Evolutionary conservation across 2,888 invertebrate species (phyloP), one percentile per base, ranked within the genome.

Genomic region (Orchesellides sinensis): DNA sequence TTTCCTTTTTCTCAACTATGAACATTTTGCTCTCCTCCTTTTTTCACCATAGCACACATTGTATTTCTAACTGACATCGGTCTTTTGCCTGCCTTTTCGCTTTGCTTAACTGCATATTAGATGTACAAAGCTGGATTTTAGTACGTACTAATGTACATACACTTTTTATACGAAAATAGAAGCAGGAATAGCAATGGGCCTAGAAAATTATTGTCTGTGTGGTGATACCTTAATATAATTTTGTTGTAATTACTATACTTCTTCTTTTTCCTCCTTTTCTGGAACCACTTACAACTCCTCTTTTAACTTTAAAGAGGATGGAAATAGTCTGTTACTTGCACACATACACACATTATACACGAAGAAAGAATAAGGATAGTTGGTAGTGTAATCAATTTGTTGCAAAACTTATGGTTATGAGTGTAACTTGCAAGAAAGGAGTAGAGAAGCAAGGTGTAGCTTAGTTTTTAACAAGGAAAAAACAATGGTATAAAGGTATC

Each of bases 141-240:
- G 32, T 61, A 19, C 35, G 35, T 61, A 61, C 8, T 17, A 29
- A 35, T 61, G 32, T n/a, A 32, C 23, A 14, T 19, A 14, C 14
- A 21, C 49, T n/a, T n/a, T n/a, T n/a, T n/a, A n/a, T n/a, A n/a
- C n/a, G n/a, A n/a, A n/a, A n/a, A n/a, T n/a, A n/a, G n/a, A 17
- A 40, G 47, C 10, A 59, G 72, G 21, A 74, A 74, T 52, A n/a
- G n/a, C n/a, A n/a, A n/a, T n/a, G n/a, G n/a, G 29, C 29, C 47
- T 35, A 63, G 40, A 14, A 59, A 80, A 66, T 80, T 80, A 66
- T 73, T 73, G 65, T 80, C 73, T 23, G 72, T 72, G 54, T 56
- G 80, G 56, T 70, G 79, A 70, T 79, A 79, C 72, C 66, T 72
- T 65, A 80, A 80, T 73, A 73, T 72, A 56, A 80, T 80, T 73